Conservation (phyloP, 2,113 vertebrate species). For the Thomomys bottae region DNA sequence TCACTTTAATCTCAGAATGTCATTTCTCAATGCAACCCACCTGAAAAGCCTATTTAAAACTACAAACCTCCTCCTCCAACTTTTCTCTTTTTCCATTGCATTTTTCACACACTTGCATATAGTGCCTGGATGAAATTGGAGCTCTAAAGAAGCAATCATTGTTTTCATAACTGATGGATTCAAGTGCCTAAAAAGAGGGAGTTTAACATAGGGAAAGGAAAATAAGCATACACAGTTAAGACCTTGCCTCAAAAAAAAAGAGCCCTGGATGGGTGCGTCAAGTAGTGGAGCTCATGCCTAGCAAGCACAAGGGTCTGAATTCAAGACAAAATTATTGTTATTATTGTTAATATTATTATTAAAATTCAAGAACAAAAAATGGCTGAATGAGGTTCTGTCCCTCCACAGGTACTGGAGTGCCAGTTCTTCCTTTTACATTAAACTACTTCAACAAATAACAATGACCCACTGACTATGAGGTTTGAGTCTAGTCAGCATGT, state of each 20-base stretch:
- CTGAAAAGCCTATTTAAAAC: constrained; percentile 47
- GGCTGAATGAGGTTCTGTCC: constrained; percentile 6
- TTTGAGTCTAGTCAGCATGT: not conserved
- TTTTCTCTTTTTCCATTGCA: not conserved
- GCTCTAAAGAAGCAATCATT: not conserved
- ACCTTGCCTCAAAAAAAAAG: too few relatives aligned
- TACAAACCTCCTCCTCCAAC: not conserved
- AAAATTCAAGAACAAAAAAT: too few relatives aligned
- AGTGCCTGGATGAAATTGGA: not conserved
- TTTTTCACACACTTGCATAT: not conserved
- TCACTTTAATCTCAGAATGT: constrained; percentile 23
- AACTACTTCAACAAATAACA: constrained; percentile 38
- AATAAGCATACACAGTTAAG: too few relatives aligned
- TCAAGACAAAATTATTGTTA: too few relatives aligned
- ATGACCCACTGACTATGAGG: constrained; percentile 36
- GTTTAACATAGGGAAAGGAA: not conserved
- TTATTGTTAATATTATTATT: too few relatives aligned
- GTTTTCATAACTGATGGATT: not conserved
- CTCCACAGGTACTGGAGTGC: not conserved
- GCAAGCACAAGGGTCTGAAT: too few relatives aligned
- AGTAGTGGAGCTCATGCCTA: too few relatives aligned
- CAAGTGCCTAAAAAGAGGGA: not conserved
- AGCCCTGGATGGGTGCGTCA: not conserved
- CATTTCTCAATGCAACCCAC: not conserved
- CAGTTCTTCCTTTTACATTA: constrained; percentile 61